These are phyloP conservation scores for Anhinga anhinga DNA, from an alignment of 2,113 vertebrate species.

Conservation along the genomic window DNA sequence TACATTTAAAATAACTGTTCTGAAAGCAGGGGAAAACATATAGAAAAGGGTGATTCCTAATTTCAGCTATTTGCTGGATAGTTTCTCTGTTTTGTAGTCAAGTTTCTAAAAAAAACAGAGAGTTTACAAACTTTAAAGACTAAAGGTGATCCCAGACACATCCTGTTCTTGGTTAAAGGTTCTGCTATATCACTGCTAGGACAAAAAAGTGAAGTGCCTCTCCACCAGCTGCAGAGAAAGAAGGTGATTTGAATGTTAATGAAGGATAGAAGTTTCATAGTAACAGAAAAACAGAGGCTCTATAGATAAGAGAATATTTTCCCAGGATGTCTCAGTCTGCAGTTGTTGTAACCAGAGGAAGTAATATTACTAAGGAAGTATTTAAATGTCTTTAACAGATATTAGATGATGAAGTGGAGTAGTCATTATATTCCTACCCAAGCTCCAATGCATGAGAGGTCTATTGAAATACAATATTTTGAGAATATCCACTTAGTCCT, in stretches of 20 bases:
- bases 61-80: not conserved
- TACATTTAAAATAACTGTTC: not conserved
- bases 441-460: slow-evolving; percentile 30
- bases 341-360: slow-evolving; percentile 56
- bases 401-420: slow-evolving; percentile 53
- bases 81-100: not conserved
- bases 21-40: not conserved
- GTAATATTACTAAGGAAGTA: slow-evolving; percentile 64
- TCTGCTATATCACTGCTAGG: slow-evolving; percentile 44
- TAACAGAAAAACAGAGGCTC: slow-evolving; percentile 56
- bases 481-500: slow-evolving; percentile 36
- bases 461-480: slow-evolving; percentile 49
- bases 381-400: slow-evolving; percentile 67
- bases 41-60: not conserved
- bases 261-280: slow-evolving; percentile 57
- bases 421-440: slow-evolving; percentile 53
- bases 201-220: slow-evolving; percentile 61
- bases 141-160: slow-evolving; percentile 27
- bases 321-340: slow-evolving; percentile 35
- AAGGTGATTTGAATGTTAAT: slow-evolving; percentile 59
- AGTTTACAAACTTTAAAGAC: slow-evolving; percentile 43
- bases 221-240: slow-evolving; percentile 54
- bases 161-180: slow-evolving; percentile 36
- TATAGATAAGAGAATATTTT: slow-evolving; percentile 67
- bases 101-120: not conserved